Evolutionary conservation across 2,888 invertebrate species (phyloP).

Genomic region (Antheraea yamamai): DNA sequence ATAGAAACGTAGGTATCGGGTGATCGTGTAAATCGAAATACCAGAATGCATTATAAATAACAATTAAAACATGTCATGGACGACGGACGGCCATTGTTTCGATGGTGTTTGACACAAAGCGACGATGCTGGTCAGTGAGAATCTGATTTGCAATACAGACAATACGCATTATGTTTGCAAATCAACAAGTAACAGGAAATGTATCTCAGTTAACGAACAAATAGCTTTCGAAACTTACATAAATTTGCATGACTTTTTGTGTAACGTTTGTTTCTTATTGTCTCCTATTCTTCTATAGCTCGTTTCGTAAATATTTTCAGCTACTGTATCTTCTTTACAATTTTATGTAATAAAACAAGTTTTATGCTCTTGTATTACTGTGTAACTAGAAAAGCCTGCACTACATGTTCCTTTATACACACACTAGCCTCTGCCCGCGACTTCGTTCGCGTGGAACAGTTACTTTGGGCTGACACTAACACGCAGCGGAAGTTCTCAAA

Average conservation of each 20-base stretch:
- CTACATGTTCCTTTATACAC: too few relatives aligned
- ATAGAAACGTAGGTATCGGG: not conserved
- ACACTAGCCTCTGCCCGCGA: too few relatives aligned
- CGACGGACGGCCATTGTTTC: constrained; percentile 38
- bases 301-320: not conserved
- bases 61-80: constrained; percentile 33
- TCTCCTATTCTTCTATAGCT: not conserved
- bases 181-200: constrained; percentile 12
- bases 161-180: constrained; percentile 13
- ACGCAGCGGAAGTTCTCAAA: too few relatives aligned
- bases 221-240: constrained; percentile 9
- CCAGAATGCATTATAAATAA: constrained; percentile 22
- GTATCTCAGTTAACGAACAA: constrained; percentile 5
- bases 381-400: not conserved
- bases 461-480: too few relatives aligned
- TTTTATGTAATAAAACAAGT: not conserved
- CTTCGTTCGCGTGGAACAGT: too few relatives aligned
- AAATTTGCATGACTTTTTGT: constrained; percentile 5
- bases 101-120: constrained; percentile 16
- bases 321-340: not conserved
- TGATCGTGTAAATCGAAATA: not conserved
- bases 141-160: constrained; percentile 3
- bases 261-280: not conserved
- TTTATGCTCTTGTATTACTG: not conserved
- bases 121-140: constrained; percentile 10